Evolutionary conservation across 2,113 vertebrate species (phyloP).

Genomic region (Campylomormyrus numenius): DNA sequence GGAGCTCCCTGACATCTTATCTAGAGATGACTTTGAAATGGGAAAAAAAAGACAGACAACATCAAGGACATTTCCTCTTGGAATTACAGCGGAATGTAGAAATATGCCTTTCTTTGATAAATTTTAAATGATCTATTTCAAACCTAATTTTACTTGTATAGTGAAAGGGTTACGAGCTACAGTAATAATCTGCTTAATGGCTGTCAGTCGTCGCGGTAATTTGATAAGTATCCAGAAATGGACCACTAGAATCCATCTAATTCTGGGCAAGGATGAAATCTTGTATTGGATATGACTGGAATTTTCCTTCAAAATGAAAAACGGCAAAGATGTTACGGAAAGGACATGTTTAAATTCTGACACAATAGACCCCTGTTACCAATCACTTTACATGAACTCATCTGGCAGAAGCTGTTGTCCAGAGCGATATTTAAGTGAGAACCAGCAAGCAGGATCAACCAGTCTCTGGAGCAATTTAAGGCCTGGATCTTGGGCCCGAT

Average conservation of each 20-base stretch:
- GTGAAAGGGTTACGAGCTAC: background rate
- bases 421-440: background rate
- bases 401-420: background rate
- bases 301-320: background rate
- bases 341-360: background rate
- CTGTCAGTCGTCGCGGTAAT: background rate
- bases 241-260: background rate
- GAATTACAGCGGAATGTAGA: slow-evolving; percentile 26
- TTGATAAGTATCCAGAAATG: background rate
- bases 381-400: background rate
- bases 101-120: slow-evolving; percentile 2
- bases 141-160: background rate
- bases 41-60: slow-evolving; percentile 34
- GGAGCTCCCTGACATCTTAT: slow-evolving; percentile 44
- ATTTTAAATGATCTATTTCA: slow-evolving; percentile 14
- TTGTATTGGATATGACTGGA: background rate
- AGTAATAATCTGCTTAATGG: background rate
- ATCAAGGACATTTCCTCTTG: slow-evolving; percentile 43
- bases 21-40: slow-evolving; percentile 46
- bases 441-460: background rate
- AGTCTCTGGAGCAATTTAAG: background rate
- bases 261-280: background rate
- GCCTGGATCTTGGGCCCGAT: background rate
- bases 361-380: background rate
- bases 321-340: background rate